These are phyloP conservation scores for Bucorvus abyssinicus DNA, from an alignment of 2,797 vertebrate species.

Conservation along the genomic window DNA sequence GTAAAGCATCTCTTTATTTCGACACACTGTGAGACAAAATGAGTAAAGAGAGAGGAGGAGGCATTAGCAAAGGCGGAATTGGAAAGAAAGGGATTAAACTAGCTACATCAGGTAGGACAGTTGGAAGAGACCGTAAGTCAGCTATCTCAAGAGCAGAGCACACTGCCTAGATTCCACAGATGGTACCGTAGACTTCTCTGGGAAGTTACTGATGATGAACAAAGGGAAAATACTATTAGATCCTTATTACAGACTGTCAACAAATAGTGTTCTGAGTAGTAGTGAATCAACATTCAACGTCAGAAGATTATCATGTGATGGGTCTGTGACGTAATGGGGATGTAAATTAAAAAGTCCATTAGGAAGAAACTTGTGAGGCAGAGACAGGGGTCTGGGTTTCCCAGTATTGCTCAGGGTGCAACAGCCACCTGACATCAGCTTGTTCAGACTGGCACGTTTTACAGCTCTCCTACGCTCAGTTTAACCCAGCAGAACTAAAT, in stretches of 20 bases:
- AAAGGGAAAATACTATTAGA: neutral
- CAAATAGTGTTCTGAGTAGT: neutral
- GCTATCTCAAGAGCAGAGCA: neutral
- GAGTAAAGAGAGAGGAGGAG: neutral
- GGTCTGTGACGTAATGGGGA: neutral
- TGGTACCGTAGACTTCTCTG: neutral
- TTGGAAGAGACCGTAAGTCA: neutral
- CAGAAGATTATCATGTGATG: neutral
- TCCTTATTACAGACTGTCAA: neutral
- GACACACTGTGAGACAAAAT: neutral
- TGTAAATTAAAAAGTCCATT: neutral
- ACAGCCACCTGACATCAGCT: neutral
- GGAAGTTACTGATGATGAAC: neutral
- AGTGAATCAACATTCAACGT: neutral
- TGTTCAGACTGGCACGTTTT: neutral
- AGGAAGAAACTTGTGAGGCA: neutral
- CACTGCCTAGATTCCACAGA: neutral
- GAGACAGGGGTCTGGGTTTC: neutral
- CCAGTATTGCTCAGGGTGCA: neutral
- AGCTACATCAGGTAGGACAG: neutral
- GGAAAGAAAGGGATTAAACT: neutral
- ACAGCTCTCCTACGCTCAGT: neutral
- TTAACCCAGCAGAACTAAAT: neutral
- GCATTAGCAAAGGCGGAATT: neutral
- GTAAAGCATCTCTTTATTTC: neutral